These are phyloP conservation scores for Drosophila subquinaria DNA, from an alignment of 2,888 invertebrate genomes.

Conservation along the genomic window DNA sequence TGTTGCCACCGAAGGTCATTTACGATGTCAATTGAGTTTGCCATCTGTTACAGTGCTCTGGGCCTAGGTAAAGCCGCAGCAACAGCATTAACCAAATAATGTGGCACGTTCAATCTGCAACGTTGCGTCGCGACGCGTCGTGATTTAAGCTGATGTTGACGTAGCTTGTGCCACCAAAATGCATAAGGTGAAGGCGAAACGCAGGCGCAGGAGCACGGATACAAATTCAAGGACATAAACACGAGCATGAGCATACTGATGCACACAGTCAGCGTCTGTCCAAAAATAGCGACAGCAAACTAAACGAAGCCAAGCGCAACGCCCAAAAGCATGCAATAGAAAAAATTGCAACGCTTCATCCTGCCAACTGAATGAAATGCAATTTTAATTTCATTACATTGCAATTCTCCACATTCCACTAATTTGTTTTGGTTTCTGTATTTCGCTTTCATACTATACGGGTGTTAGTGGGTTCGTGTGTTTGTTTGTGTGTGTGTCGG, in stretches of 20 bases:
- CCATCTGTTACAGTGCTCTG: constrained; percentile 35
- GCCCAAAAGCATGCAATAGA: constrained; percentile 61
- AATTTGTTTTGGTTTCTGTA: constrained; percentile 63
- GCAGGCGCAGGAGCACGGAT: constrained; percentile 33
- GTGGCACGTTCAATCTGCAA: constrained; percentile 31
- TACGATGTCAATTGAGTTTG: constrained; percentile 59
- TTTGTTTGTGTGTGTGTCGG: constrained; percentile 11
- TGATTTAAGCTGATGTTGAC: constrained; percentile 27
- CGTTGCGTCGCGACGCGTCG: neutral
- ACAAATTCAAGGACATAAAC: constrained; percentile 54
- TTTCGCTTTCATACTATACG: constrained; percentile 10
- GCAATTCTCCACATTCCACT: constrained; percentile 47
- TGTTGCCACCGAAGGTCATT: constrained; percentile 53
- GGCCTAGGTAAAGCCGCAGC: constrained; percentile 40
- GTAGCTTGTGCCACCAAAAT: constrained; percentile 15
- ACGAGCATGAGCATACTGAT: constrained; percentile 11
- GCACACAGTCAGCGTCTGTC: constrained; percentile 29
- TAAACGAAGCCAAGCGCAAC: constrained; percentile 4
- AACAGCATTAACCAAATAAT: constrained; percentile 31
- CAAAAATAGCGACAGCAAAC: constrained; percentile 56
- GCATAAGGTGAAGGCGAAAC: constrained; percentile 19
- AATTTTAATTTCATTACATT: constrained; percentile 74
- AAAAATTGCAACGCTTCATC: constrained; percentile 30
- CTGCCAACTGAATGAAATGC: constrained; percentile 59
- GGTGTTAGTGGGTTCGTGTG: constrained; percentile 10